phyloP scores from a whole-genome alignment of 2,888 invertebrate genomes.

The Caenorhabditis macrosperma region DNA sequence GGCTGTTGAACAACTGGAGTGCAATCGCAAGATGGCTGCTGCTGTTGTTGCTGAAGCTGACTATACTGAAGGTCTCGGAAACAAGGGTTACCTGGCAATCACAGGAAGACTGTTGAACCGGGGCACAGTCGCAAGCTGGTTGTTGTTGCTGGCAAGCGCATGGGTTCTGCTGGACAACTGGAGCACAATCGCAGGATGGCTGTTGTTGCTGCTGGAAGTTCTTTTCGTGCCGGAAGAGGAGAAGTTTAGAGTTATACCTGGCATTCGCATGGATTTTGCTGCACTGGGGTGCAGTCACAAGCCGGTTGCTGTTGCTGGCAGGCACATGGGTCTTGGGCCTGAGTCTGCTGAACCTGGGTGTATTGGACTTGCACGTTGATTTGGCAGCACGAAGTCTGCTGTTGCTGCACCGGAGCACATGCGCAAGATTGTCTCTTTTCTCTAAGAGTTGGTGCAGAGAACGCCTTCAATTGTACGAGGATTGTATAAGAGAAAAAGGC shows the following conservation, averaged over 20 bases:
- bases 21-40: constrained; percentile 45
- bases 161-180: constrained; percentile 35
- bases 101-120: constrained; percentile 53
- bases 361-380: constrained; percentile 55
- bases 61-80: background rate
- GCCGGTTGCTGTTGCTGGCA: constrained; percentile 58
- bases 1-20: constrained; percentile 30
- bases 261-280: constrained; percentile 44
- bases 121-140: constrained; percentile 51
- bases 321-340: constrained; percentile 55
- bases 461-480: constrained; percentile 45
- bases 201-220: constrained; percentile 17
- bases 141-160: constrained; percentile 51
- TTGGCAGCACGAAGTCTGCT: constrained; percentile 45
- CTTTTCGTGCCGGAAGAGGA: background rate
- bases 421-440: constrained; percentile 66
- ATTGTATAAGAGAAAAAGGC: background rate
- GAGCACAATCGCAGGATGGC: constrained; percentile 33
- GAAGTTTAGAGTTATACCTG: constrained; percentile 11
- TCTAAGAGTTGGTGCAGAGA: constrained; percentile 61
- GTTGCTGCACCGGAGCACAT: constrained; percentile 56
- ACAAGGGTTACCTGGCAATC: constrained; percentile 41
- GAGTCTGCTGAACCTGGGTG: constrained; percentile 35
- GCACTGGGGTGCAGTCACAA: constrained; percentile 36
- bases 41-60: constrained; percentile 27